Percentiles rank a stretch among this genome's conserved stretches.
phyloP scores from a whole-genome alignment of 2,888 invertebrate species.

The Protula sp. region DNA sequence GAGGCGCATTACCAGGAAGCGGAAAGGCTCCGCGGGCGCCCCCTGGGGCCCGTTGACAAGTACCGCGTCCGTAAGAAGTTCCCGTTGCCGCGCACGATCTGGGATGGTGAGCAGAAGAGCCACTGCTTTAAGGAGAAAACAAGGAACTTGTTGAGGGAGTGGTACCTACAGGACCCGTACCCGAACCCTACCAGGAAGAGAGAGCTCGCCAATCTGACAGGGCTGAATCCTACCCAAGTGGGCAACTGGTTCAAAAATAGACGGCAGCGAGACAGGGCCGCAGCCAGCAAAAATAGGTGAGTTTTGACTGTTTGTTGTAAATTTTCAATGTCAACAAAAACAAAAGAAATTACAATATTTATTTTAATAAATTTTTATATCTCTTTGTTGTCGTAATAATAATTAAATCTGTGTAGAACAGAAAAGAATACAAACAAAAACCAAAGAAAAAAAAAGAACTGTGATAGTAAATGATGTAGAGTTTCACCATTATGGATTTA shows the following conservation, averaged over 20 bases:
- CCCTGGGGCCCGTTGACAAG: slow-evolving; percentile 89
- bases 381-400: no score
- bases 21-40: slow-evolving; percentile 79
- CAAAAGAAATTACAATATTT: no score
- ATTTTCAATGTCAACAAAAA: no score
- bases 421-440: no score
- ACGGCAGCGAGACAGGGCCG: slow-evolving; percentile 79
- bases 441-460: no score
- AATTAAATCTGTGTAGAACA: no score
- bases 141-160: slow-evolving; percentile 86
- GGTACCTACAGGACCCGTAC: slow-evolving; percentile 86
- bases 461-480: no score
- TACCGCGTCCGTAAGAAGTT: slow-evolving; percentile 90
- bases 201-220: slow-evolving; percentile 84
- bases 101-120: slow-evolving; percentile 94
- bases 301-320: background rate
- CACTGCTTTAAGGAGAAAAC: slow-evolving; percentile 94
- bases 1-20: slow-evolving; percentile 92
- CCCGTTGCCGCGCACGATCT: slow-evolving; percentile 83
- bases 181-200: slow-evolving; percentile 91
- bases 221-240: slow-evolving; percentile 86
- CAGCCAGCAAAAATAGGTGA: slow-evolving; percentile 95
- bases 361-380: no score
- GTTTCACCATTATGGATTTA: no score
- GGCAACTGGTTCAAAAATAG: slow-evolving; percentile 92